A percentile compares a stretch with the other conserved stretches of the same genome.
phyloP scores from a whole-genome alignment of 2,888 invertebrate species.

The Lottia gigantea region DNA sequence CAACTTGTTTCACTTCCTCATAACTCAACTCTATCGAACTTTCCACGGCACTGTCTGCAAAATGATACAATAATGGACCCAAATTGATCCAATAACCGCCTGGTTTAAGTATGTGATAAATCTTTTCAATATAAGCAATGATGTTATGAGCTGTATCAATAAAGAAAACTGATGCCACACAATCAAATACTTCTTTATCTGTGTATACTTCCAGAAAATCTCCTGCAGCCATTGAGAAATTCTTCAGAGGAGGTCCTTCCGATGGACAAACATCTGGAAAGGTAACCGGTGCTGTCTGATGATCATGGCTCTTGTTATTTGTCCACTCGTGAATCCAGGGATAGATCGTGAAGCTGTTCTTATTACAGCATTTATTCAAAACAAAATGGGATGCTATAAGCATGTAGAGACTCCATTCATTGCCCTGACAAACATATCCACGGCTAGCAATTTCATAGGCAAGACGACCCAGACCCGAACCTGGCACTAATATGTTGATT shows the following conservation, averaged over 20 bases:
- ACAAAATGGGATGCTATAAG: conserved; percentile 95
- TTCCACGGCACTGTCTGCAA: conserved; percentile 85
- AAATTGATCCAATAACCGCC: conserved; percentile 73
- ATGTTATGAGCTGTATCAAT: conserved; percentile 98
- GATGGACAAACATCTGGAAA: conserved; percentile 92
- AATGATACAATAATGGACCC: conserved; percentile 88
- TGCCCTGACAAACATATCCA: conserved; percentile 94
- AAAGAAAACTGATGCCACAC: conserved; percentile 96
- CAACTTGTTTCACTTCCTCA: conserved; percentile 82
- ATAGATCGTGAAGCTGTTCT: conserved; percentile 83
- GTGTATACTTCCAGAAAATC: conserved; percentile 89
- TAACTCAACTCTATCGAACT: conserved; percentile 94
- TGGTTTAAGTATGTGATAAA: conserved; percentile 88
- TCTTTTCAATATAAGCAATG: conserved; percentile 92
- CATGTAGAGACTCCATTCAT: conserved; percentile 98
- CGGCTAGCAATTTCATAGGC: conserved; percentile 91
- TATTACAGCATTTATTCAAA: conserved; percentile 81
- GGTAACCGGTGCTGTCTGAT: conserved; percentile 81
- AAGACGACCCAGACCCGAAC: conserved; percentile 93
- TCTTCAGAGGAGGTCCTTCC: conserved; percentile 74
- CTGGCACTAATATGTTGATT: conserved; percentile 80
- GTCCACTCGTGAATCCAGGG: conserved; percentile 97
- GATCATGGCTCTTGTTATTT: conserved; percentile 84
- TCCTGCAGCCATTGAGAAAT: conserved; percentile 95
- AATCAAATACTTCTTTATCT: conserved; percentile 81